A percentile compares a stretch with the other conserved stretches of the same genome.
These are phyloP conservation scores for Stomatorhinus ivindoensis DNA, from an alignment of 2,113 vertebrate species.

Conservation along the genomic window DNA sequence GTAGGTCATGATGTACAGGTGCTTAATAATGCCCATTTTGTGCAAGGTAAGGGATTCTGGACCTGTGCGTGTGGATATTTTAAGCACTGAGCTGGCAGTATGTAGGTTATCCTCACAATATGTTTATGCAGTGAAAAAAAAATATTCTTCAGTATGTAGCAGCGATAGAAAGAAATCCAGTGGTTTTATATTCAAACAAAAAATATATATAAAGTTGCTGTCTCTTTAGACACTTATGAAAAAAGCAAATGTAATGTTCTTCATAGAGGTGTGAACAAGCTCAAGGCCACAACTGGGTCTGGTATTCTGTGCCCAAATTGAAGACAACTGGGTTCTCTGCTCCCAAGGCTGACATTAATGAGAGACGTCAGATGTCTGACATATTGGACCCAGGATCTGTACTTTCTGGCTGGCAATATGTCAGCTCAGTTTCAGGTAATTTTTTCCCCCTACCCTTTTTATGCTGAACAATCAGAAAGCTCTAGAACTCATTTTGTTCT, in stretches of 20 bases:
- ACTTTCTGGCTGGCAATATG: neutral
- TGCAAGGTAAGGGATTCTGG: slow-evolving; percentile 3
- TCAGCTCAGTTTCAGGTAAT: neutral
- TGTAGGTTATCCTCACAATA: slow-evolving; percentile 3
- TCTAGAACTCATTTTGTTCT: neutral
- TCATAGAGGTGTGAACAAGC: neutral
- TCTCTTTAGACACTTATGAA: neutral
- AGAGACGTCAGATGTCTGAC: neutral
- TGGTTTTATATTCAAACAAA: neutral
- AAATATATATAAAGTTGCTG: neutral
- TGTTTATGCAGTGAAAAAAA: neutral
- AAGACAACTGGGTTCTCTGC: neutral
- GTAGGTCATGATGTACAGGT: neutral
- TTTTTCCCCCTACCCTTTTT: neutral
- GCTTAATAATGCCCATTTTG: neutral
- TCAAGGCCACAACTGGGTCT: neutral
- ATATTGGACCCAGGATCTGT: neutral
- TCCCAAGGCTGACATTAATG: neutral
- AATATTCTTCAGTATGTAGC: neutral
- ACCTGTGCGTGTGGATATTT: neutral
- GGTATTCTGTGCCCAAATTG: neutral
- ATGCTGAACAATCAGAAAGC: neutral
- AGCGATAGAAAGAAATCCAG: neutral
- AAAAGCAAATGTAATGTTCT: neutral
- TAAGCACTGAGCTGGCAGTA: neutral